Percentiles rank a stretch among this genome's conserved stretches.
Conservation (phyloP, 1,140 invertebrate species). For the Matsumurasca onukii region DNA sequence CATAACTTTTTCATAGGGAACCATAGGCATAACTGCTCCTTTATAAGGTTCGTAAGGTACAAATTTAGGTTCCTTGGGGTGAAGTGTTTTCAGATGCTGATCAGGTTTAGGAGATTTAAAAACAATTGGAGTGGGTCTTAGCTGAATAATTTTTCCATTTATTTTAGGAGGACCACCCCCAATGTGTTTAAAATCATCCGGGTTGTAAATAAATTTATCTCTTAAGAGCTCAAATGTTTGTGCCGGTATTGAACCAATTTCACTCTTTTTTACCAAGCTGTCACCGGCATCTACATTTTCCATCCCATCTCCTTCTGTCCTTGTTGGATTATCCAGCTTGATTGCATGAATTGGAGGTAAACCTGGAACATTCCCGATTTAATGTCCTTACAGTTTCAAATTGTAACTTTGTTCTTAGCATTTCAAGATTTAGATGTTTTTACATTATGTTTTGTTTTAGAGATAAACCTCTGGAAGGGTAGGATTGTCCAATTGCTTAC, state of each 20-base stretch:
- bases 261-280: background rate
- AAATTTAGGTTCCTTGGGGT: slow-evolving; percentile 77
- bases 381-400: no score
- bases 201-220: slow-evolving; percentile 52
- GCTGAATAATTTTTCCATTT: slow-evolving; percentile 51
- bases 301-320: slow-evolving; percentile 59
- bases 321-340: slow-evolving; percentile 39
- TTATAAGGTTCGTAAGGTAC: slow-evolving; percentile 88
- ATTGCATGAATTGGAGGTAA: no score
- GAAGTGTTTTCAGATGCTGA: slow-evolving; percentile 50
- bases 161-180: slow-evolving; percentile 48
- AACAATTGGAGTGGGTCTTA: slow-evolving; percentile 48
- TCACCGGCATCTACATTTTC: slow-evolving; percentile 46
- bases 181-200: slow-evolving; percentile 50
- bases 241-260: slow-evolving; percentile 33
- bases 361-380: no score
- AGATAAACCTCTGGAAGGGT: no score
- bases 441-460: no score
- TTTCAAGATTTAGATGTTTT: no score
- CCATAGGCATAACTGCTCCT: slow-evolving; percentile 77
- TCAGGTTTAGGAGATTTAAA: slow-evolving; percentile 44
- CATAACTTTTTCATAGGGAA: slow-evolving; percentile 51
- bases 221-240: slow-evolving; percentile 42
- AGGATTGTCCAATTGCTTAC: no score
- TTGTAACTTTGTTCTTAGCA: no score